Evolutionary conservation across 1,140 invertebrate species (phyloP).

Genomic region (Anastatus disparis): DNA sequence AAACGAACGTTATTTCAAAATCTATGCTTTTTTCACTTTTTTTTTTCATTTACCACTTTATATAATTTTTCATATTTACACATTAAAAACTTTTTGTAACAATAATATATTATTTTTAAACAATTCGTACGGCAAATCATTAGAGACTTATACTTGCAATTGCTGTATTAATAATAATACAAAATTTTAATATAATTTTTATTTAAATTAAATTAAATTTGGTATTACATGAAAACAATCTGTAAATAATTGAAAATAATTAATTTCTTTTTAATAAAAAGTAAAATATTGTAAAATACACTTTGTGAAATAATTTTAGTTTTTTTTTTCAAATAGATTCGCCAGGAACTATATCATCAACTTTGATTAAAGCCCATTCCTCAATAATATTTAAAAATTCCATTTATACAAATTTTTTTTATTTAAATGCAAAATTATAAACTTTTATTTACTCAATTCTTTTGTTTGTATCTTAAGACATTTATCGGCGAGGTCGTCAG

Average conservation of each 20-base stretch:
- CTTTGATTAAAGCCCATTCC: background rate
- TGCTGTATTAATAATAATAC: no score
- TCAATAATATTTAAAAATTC: background rate
- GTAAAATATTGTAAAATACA: background rate
- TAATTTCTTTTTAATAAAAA: background rate
- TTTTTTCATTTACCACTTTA: background rate
- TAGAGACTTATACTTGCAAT: background rate
- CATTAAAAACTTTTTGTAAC: constrained; percentile 8
- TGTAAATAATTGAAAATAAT: background rate
- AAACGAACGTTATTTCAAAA: constrained; percentile 12
- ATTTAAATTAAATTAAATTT: background rate
- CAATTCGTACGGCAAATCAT: background rate
- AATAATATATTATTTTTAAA: constrained; percentile 16
- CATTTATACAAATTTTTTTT: no score
- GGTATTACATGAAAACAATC: no score
- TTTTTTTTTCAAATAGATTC: background rate
- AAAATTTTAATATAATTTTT: background rate
- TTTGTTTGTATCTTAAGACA: no score
- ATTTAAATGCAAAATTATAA: no score
- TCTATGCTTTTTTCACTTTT: background rate
- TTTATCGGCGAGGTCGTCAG: no score
- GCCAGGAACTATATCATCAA: background rate
- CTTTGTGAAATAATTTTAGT: background rate
- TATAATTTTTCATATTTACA: constrained; percentile 16
- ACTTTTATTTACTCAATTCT: no score